These are phyloP conservation scores for Lethrus apterus DNA, from an alignment of 1,140 invertebrate genomes.

Conservation along the genomic window DNA sequence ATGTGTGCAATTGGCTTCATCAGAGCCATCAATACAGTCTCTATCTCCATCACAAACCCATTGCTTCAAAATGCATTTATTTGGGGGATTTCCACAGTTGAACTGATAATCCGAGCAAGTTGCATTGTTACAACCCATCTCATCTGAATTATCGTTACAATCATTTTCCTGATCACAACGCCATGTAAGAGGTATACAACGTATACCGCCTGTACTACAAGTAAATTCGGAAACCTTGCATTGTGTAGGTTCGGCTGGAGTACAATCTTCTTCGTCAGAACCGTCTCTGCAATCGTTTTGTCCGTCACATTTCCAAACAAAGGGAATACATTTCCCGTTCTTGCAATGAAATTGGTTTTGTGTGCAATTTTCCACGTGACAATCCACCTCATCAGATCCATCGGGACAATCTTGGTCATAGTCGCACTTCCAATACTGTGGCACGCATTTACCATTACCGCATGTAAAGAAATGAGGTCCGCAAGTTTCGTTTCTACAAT, in stretches of 20 bases:
- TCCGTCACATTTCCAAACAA: constrained; percentile 66
- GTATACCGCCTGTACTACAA: constrained; percentile 30
- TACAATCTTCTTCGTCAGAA: constrained; percentile 58
- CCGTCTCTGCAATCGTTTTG: constrained; percentile 70
- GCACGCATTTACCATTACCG: constrained; percentile 49
- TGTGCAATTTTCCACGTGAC: constrained; percentile 49
- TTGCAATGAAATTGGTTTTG: constrained; percentile 61
- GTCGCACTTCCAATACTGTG: constrained; percentile 46
- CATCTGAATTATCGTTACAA: constrained; percentile 35
- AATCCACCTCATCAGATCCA: constrained; percentile 51
- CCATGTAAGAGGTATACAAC: constrained; percentile 66
- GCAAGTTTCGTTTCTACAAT: constrained; percentile 63
- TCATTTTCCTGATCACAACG: constrained; percentile 39
- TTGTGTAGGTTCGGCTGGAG: constrained; percentile 19
- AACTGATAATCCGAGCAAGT: constrained; percentile 57
- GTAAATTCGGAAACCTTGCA: constrained; percentile 37
- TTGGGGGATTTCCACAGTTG: constrained; percentile 49
- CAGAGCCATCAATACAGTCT: constrained; percentile 59
- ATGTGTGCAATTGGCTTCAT: constrained; percentile 62
- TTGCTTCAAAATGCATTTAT: constrained; percentile 62
- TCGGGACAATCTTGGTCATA: constrained; percentile 54
- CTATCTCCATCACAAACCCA: constrained; percentile 70
- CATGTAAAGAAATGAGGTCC: constrained; percentile 63
- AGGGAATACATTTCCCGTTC: constrained; percentile 71
- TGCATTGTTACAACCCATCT: constrained; percentile 42